phyloP scores from a whole-genome alignment of 2,888 invertebrate species.

The Venustoraphidia nigricollis region DNA sequence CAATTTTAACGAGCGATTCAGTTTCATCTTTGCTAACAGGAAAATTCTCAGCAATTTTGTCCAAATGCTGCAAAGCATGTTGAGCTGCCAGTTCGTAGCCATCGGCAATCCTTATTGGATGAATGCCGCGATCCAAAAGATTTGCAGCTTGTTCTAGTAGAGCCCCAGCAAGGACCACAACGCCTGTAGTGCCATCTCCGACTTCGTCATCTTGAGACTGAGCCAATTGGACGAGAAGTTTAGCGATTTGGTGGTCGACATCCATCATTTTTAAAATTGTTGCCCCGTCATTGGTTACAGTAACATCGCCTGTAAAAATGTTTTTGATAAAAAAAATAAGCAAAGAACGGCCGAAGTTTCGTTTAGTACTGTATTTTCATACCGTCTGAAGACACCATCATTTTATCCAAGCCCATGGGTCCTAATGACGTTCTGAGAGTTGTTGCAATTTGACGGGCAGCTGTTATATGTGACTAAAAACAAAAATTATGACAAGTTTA shows the following conservation, averaged over 20 bases:
- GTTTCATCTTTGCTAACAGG: conserved; percentile 68
- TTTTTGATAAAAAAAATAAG: neutral
- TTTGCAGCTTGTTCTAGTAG: conserved; percentile 88
- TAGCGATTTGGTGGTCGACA: conserved; percentile 96
- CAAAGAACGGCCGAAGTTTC: neutral
- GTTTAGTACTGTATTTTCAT: conserved; percentile 3
- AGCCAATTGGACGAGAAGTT: conserved; percentile 92
- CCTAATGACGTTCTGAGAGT: conserved; percentile 88
- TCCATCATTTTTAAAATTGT: conserved; percentile 98
- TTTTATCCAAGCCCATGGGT: conserved; percentile 93
- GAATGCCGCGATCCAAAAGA: conserved; percentile 90
- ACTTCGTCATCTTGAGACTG: conserved; percentile 99
- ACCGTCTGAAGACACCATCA: conserved; percentile 94
- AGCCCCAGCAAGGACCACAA: conserved; percentile 76
- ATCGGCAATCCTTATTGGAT: conserved; percentile 96
- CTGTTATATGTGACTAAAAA: conserved; percentile 89
- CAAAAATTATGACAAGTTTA: conserved; percentile 1
- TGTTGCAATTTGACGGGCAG: conserved; percentile 83
- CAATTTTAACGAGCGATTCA: conserved; percentile 83
- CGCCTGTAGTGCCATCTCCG: conserved; percentile 98
- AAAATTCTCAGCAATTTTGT: conserved; percentile 77
- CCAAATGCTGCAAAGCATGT: conserved; percentile 70
- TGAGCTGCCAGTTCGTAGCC: conserved; percentile 96
- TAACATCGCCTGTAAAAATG: conserved; percentile 50
- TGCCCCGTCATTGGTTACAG: conserved; percentile 98